These are phyloP conservation scores for Spongilla lacustris DNA, from an alignment of 37 sponge, comb jelly and placozoan genomes.

Conservation along the genomic window DNA sequence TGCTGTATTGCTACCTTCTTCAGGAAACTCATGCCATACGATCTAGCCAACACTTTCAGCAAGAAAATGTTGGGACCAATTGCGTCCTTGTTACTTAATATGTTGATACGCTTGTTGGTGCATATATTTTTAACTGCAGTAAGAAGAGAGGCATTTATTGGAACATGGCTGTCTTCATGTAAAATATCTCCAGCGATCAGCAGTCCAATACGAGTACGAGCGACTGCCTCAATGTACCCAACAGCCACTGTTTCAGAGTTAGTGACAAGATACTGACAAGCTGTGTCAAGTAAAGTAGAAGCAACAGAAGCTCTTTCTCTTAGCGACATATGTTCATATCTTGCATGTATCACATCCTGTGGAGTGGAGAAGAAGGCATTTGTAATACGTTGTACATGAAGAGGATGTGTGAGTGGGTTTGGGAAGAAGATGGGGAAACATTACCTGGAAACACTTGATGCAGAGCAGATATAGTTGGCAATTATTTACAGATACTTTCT, in stretches of 20 bases:
- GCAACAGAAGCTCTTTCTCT: background rate
- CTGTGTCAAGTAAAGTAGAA: background rate
- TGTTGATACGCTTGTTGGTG: conserved; percentile 6
- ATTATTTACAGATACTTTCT: background rate
- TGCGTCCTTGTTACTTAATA: background rate
- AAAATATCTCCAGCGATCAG: background rate
- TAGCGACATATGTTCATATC: background rate
- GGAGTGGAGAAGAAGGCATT: background rate
- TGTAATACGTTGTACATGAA: background rate
- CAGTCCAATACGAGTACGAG: background rate
- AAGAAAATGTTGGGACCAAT: conserved; percentile 46
- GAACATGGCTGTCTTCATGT: background rate
- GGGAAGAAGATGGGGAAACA: background rate
- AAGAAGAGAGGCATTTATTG: background rate
- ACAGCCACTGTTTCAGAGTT: background rate
- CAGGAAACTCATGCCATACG: conserved; percentile 46
- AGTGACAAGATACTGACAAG: background rate
- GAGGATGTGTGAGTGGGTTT: background rate
- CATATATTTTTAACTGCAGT: conserved; percentile 15
- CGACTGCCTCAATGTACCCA: background rate
- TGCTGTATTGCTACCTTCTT: conserved; percentile 11
- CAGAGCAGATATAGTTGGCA: conserved; percentile 34
- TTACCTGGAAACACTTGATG: conserved; percentile 66
- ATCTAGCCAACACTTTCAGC: conserved; percentile 61
- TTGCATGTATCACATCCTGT: background rate